Percentiles rank a stretch among this genome's conserved stretches.
These are phyloP conservation scores for Nomada ferruginata DNA, from an alignment of 2,888 invertebrate genomes.

Conservation along the genomic window DNA sequence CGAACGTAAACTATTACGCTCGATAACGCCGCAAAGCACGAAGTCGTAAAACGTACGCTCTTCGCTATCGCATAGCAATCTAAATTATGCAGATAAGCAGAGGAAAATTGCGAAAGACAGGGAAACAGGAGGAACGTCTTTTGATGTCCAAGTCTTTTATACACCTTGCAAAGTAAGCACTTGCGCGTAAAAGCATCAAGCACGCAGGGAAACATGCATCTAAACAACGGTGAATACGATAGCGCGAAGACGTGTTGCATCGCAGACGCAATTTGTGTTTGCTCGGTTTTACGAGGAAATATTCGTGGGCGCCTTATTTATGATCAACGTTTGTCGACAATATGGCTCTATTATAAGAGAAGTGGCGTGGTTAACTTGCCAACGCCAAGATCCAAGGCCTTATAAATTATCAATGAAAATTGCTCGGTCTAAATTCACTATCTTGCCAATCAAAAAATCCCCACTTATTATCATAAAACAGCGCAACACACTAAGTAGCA, in stretches of 20 bases:
- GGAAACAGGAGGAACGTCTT: conserved; percentile 11
- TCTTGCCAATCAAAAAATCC: not conserved
- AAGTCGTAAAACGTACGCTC: not conserved
- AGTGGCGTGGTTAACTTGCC: conserved; percentile 41
- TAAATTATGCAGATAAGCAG: conserved; percentile 30
- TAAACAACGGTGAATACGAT: not conserved
- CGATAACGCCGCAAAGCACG: conserved; percentile 21
- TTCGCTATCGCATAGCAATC: conserved; percentile 12
- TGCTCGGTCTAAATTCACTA: not conserved
- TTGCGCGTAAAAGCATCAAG: not conserved
- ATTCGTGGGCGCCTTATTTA: conserved; percentile 76
- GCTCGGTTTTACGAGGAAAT: conserved; percentile 76
- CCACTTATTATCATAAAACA: too few relatives aligned
- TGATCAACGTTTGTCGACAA: conserved; percentile 75
- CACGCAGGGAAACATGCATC: not conserved
- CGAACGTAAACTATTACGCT: conserved; percentile 32
- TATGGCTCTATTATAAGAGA: conserved; percentile 55
- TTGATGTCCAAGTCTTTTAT: not conserved
- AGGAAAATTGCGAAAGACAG: conserved; percentile 3
- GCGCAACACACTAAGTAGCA: too few relatives aligned
- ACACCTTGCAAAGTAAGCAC: not conserved
- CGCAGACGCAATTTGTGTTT: conserved; percentile 45
- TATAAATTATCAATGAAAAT: conserved; percentile 9
- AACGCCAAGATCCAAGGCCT: not conserved
- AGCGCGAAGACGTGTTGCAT: conserved; percentile 46